Evolutionary conservation across 2,113 vertebrate genomes (phyloP).

Genomic region (Scatophagus argus): DNA sequence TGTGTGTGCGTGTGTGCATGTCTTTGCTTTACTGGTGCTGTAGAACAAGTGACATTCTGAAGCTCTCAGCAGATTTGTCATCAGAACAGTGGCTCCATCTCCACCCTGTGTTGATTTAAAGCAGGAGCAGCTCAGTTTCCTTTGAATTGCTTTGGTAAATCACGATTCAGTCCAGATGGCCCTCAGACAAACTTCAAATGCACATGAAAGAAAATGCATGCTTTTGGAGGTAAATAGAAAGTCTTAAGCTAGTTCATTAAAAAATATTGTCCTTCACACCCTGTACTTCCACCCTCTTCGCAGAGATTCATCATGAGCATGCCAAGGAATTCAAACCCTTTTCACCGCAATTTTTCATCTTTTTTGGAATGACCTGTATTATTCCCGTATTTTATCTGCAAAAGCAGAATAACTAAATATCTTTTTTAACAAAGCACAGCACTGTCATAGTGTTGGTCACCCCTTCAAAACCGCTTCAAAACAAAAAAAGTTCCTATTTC

Average conservation of each 20-base stretch:
- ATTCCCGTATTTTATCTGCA: background rate
- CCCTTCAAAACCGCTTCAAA: too few relatives aligned
- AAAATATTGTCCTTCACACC: constrained; percentile 16
- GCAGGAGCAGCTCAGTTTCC: background rate
- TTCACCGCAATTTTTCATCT: constrained; percentile 2
- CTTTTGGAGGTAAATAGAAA: constrained; percentile 1
- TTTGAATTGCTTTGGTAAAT: constrained; percentile 31
- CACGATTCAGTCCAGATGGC: background rate
- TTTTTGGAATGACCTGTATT: background rate
- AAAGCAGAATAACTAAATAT: background rate
- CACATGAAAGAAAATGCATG: background rate
- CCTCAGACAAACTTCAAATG: constrained; percentile 10
- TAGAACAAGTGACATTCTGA: background rate
- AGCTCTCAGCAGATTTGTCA: constrained; percentile 6
- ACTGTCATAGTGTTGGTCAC: background rate
- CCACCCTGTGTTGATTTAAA: background rate
- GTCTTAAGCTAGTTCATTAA: background rate
- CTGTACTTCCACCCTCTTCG: background rate
- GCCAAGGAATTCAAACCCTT: background rate
- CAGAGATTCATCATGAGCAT: constrained; percentile 1
- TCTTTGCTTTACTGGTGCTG: background rate
- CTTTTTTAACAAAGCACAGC: too few relatives aligned
- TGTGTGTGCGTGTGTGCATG: background rate
- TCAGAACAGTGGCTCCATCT: background rate
- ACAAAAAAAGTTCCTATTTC: background rate